Evolutionary conservation across 2,113 vertebrate genomes (phyloP).

Genomic region (Saiga tatarica): DNA sequence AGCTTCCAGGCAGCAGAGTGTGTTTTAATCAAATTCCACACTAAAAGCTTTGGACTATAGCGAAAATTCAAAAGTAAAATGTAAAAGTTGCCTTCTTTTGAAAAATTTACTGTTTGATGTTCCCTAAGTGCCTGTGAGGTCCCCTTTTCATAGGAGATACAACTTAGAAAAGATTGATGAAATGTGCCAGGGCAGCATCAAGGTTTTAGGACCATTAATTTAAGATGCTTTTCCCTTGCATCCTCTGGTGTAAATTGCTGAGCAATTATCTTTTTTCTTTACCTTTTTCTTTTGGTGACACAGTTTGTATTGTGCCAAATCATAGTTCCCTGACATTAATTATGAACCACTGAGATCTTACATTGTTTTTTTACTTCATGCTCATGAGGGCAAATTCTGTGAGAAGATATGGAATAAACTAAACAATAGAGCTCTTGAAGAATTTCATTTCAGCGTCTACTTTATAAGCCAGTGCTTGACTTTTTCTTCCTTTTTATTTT

Average conservation of each 20-base stretch:
- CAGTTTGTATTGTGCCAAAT: conserved; percentile 75
- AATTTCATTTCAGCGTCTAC: conserved; percentile 67
- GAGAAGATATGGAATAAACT: conserved; percentile 51
- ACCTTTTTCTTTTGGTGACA: conserved; percentile 78
- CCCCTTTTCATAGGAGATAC: conserved; percentile 64
- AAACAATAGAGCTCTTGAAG: neutral
- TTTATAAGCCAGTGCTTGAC: conserved; percentile 54
- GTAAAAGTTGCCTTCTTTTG: conserved; percentile 60
- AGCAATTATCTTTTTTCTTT: conserved; percentile 81
- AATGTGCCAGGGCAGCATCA: conserved; percentile 76
- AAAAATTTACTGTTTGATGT: conserved; percentile 71
- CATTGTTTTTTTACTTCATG: conserved; percentile 63
- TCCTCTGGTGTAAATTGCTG: conserved; percentile 78
- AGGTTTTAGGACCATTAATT: conserved; percentile 80
- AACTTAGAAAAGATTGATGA: conserved; percentile 79
- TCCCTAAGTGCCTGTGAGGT: conserved; percentile 61
- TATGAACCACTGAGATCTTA: conserved; percentile 74
- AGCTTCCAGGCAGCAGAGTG: conserved; percentile 39
- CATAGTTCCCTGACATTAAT: conserved; percentile 83
- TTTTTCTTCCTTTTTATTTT: neutral
- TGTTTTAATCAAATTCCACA: conserved; percentile 64
- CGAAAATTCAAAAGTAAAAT: conserved; percentile 66
- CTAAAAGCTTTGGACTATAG: conserved; percentile 19
- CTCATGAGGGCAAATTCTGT: conserved; percentile 64
- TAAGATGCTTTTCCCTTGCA: conserved; percentile 77